phyloP scores from a whole-genome alignment of 2,888 invertebrate genomes.

The Smittia sp. region DNA sequence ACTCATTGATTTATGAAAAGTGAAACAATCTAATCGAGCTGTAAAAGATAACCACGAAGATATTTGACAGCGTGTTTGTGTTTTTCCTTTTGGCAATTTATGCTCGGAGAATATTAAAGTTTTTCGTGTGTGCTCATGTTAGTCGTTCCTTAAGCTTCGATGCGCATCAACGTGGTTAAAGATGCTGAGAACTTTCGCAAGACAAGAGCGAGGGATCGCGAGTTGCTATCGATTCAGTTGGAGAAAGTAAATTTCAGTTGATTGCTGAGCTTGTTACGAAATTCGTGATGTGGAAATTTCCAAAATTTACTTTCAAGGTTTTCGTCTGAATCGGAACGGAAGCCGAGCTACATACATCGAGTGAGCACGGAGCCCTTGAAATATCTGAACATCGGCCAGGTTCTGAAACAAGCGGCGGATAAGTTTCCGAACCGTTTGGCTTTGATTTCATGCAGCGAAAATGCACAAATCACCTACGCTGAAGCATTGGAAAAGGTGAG shows the following conservation, averaged over 20 bases:
- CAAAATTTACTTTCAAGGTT: neutral
- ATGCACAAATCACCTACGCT: constrained; percentile 55
- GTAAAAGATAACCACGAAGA: too few relatives aligned
- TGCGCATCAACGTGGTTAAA: neutral
- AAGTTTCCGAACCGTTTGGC: constrained; percentile 59
- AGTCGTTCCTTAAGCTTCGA: neutral
- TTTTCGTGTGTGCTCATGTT: neutral
- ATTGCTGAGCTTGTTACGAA: too few relatives aligned
- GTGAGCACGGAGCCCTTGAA: constrained; percentile 56
- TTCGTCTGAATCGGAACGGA: constrained; percentile 23
- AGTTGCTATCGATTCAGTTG: neutral
- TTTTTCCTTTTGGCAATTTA: too few relatives aligned
- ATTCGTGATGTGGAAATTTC: too few relatives aligned
- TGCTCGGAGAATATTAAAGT: neutral
- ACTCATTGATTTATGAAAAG: too few relatives aligned
- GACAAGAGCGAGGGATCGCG: neutral
- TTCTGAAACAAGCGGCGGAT: constrained; percentile 57
- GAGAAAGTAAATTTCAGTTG: neutral
- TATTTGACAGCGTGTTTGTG: too few relatives aligned
- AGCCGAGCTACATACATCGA: constrained; percentile 57
- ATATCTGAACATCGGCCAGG: constrained; percentile 59
- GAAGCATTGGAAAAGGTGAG: constrained; percentile 54
- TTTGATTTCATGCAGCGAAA: constrained; percentile 59
- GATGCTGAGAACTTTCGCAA: neutral
- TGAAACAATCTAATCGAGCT: too few relatives aligned